Evolutionary conservation across 2,113 vertebrate species (phyloP).

Genomic region (Antechinus flavipes): DNA sequence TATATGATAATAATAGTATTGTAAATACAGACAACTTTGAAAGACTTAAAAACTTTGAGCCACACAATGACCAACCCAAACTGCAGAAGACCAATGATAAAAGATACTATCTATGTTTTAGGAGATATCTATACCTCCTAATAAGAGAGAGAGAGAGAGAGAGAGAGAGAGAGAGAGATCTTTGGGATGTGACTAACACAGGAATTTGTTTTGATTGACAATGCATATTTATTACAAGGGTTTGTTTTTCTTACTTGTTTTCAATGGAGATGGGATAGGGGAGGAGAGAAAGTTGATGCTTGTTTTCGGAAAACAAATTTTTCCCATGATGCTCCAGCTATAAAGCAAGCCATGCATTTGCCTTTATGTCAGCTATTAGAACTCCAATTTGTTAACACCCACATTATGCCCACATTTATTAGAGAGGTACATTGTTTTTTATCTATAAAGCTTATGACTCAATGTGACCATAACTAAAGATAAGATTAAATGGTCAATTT

Average conservation of each 20-base stretch:
- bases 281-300: not conserved
- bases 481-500: not conserved
- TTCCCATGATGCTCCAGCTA: not conserved
- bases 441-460: not conserved
- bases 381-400: not conserved
- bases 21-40: not conserved
- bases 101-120: not conserved
- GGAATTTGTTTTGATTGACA: not conserved
- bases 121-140: not conserved
- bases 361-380: not conserved
- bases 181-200: not conserved
- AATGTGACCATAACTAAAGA: not conserved
- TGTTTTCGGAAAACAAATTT: not conserved
- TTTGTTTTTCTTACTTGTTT: not conserved
- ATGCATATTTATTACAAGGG: not conserved
- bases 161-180: too few species aligned
- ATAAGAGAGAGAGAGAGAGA: not conserved
- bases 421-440: not conserved
- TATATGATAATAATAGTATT: not conserved
- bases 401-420: not conserved
- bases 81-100: not conserved
- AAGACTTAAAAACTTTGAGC: not conserved
- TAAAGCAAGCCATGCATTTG: not conserved
- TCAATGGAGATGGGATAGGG: not conserved
- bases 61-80: not conserved